Conservation (phyloP, 2,113 vertebrate species). For the Psettodes erumei region DNA sequence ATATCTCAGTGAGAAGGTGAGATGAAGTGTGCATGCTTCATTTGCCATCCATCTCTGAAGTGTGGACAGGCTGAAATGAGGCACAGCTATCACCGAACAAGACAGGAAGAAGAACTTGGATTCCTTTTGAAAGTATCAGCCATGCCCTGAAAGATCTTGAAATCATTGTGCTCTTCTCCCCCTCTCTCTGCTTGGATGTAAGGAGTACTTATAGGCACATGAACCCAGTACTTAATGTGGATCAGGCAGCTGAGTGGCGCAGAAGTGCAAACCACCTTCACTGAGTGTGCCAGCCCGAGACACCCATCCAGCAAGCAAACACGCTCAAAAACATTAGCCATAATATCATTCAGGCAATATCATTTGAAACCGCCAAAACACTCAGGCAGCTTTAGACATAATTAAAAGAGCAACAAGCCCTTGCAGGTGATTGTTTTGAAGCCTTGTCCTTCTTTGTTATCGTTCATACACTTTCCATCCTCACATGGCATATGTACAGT, state of each 20-base stretch:
- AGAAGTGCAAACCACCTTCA: background rate
- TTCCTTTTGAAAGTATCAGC: conserved; percentile 47
- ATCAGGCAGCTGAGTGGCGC: conserved; percentile 39
- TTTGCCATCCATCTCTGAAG: conserved; percentile 30
- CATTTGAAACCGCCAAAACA: background rate
- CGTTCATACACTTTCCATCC: background rate
- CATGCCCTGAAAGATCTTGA: conserved; percentile 35
- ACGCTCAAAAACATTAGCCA: background rate
- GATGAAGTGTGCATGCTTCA: conserved; percentile 4
- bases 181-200: conserved; percentile 27
- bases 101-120: conserved; percentile 12
- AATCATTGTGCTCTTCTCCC: conserved; percentile 41
- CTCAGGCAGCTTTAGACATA: background rate
- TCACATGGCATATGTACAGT: background rate
- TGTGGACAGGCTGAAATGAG: conserved; percentile 35
- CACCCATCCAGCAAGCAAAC: background rate
- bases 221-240: background rate
- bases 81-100: conserved; percentile 13
- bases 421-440: background rate
- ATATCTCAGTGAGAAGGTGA: conserved; percentile 24
- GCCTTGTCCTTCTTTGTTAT: background rate
- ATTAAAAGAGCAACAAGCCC: background rate
- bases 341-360: background rate
- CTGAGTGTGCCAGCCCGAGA: conserved; percentile 2
- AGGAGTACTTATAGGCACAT: conserved; percentile 37